Evolutionary conservation across 2,113 vertebrate species (phyloP).

Genomic region (Leuciscus idus): DNA sequence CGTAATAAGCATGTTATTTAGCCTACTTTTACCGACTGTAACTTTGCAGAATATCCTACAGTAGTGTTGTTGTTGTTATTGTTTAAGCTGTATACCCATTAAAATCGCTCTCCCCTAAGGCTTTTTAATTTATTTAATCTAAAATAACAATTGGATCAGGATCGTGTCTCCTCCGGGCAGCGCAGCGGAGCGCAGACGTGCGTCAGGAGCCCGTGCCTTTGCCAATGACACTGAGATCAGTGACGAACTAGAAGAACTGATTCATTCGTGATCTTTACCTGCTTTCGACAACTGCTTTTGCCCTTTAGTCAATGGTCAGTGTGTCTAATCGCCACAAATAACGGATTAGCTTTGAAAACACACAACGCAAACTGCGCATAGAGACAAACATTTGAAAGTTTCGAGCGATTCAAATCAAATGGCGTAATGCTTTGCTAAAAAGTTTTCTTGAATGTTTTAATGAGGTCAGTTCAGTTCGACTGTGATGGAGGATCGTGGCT

Average conservation of each 20-base stretch:
- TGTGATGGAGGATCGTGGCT: not conserved
- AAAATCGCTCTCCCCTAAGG: not conserved
- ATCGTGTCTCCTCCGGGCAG: slow-evolving; percentile 78
- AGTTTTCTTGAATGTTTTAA: slow-evolving; percentile 17
- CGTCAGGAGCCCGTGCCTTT: slow-evolving; percentile 16
- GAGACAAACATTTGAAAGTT: not conserved
- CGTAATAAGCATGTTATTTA: not conserved
- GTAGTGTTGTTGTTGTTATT: not conserved
- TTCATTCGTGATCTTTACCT: not conserved
- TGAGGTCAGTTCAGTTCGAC: not conserved
- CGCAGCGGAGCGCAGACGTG: slow-evolving; percentile 34
- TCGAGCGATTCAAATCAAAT: not conserved
- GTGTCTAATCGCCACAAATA: not conserved
- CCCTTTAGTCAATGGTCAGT: not conserved
- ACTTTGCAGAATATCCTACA: slow-evolving; percentile 10
- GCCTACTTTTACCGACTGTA: not conserved
- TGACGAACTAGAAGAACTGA: not conserved
- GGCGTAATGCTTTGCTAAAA: not conserved
- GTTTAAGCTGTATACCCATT: not conserved
- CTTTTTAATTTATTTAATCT: slow-evolving; percentile 79
- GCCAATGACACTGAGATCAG: slow-evolving; percentile 38
- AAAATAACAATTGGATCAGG: slow-evolving; percentile 78
- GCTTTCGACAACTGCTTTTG: not conserved
- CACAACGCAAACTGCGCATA: not conserved
- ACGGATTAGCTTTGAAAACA: not conserved